Conservation (phyloP, 2,888 invertebrate species). For the Tetanocera ferruginea region DNA sequence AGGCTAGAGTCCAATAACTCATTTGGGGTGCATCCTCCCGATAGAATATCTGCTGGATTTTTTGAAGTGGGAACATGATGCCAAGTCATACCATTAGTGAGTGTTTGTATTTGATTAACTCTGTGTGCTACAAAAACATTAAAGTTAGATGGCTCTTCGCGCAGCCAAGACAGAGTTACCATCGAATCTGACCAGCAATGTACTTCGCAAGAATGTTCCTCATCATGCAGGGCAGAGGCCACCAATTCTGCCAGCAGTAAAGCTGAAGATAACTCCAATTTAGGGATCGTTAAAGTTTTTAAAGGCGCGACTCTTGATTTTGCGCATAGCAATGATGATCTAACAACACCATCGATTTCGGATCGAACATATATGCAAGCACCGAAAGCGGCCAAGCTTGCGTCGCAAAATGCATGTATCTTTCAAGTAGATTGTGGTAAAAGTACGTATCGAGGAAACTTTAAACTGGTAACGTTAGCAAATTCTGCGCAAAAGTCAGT, state of each 20-base stretch:
- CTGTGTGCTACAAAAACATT: too few species aligned
- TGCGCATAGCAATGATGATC: too few species aligned
- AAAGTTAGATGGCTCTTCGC: too few species aligned
- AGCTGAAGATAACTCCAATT: conserved; percentile 43
- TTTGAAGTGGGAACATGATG: conserved; percentile 36
- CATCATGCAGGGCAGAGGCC: neutral
- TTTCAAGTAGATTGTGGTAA: neutral
- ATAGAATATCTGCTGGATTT: conserved; percentile 2
- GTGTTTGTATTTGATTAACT: too few species aligned
- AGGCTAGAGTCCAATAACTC: too few species aligned
- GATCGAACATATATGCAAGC: too few species aligned
- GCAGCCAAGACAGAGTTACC: too few species aligned
- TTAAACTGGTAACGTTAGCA: conserved; percentile 19
- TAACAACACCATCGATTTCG: too few species aligned
- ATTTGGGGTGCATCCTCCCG: neutral
- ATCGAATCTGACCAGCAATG: too few species aligned
- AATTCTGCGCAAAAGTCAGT: neutral
- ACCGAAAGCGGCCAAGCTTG: too few species aligned
- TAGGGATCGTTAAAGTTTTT: conserved; percentile 46
- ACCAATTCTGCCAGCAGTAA: conserved; percentile 30
- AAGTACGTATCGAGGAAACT: conserved; percentile 31
- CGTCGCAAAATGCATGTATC: conserved; percentile 38
- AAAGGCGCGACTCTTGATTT: too few species aligned
- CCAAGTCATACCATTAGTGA: conserved; percentile 43
- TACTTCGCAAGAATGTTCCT: too few species aligned